Evolutionary conservation across 2,797 vertebrate species (phyloP).

Genomic region (Australoheros facetus): DNA sequence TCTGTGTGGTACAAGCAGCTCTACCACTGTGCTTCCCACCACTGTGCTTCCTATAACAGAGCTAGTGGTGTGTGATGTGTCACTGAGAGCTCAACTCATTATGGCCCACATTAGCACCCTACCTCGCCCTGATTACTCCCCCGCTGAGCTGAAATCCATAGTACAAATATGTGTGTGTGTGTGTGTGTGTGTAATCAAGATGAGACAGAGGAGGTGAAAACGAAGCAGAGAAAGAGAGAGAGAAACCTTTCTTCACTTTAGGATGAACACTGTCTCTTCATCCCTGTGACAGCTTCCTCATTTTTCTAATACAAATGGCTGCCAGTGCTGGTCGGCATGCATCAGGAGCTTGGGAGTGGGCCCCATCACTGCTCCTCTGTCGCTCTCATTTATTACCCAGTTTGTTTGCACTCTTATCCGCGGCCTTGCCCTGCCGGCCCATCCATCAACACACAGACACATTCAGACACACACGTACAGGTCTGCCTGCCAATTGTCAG

Average conservation of each 20-base stretch:
- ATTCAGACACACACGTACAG: constrained; percentile 68
- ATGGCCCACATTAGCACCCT: constrained; percentile 81
- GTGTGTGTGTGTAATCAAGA: constrained; percentile 4
- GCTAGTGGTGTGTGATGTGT: constrained; percentile 65
- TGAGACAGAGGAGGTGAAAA: constrained; percentile 16
- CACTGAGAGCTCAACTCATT: constrained; percentile 76
- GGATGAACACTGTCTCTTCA: constrained; percentile 80
- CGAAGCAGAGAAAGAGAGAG: constrained; percentile 14
- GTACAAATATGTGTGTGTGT: constrained; percentile 24
- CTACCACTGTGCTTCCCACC: constrained; percentile 48
- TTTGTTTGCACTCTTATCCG: constrained; percentile 97
- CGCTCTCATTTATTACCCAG: constrained; percentile 93
- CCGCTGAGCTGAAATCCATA: constrained; percentile 69
- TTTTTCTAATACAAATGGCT: constrained; percentile 94
- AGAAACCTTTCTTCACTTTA: constrained; percentile 48
- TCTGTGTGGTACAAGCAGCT: constrained; percentile 46
- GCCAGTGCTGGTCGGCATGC: constrained; percentile 88
- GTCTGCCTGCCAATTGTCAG: constrained; percentile 79
- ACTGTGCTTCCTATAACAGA: constrained; percentile 38
- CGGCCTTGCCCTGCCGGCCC: constrained; percentile 91
- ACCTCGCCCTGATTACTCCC: constrained; percentile 81
- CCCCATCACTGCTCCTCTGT: constrained; percentile 87
- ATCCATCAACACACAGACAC: constrained; percentile 91
- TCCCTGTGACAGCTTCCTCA: constrained; percentile 86
- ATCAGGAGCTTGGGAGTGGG: constrained; percentile 85